Percentiles rank a stretch among this genome's conserved stretches.
These are phyloP conservation scores for Harpagifer antarcticus DNA, from an alignment of 2,797 vertebrate genomes.

Conservation along the genomic window DNA sequence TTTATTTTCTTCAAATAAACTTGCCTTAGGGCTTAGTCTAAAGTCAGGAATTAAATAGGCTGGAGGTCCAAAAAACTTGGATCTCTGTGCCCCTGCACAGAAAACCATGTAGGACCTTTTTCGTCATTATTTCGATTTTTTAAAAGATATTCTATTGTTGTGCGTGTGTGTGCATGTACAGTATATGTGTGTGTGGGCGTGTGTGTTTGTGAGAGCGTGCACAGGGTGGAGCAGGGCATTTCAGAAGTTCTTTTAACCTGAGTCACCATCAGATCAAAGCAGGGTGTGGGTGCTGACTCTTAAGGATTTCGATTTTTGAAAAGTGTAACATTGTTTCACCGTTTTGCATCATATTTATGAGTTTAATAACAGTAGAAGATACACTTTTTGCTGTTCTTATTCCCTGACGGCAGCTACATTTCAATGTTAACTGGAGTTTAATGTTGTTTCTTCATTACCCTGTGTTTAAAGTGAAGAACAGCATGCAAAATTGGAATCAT, in stretches of 20 bases:
- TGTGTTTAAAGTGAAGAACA: too few species aligned
- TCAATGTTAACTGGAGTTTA: background rate
- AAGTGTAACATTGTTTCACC: constrained; percentile 14
- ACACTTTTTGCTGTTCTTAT: background rate
- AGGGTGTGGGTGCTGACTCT: constrained; percentile 41
- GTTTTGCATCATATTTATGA: constrained; percentile 6
- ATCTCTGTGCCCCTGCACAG: background rate
- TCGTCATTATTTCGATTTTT: too few species aligned
- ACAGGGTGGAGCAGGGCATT: constrained; percentile 67
- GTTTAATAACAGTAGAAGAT: constrained; percentile 16
- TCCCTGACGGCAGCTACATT: background rate
- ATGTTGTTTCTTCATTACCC: too few species aligned
- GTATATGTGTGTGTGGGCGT: constrained; percentile 2
- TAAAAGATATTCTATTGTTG: too few species aligned
- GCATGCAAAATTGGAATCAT: too few species aligned
- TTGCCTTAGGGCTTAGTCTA: constrained; percentile 1
- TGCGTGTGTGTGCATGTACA: too few species aligned
- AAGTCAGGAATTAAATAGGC: background rate
- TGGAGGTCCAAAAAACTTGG: background rate
- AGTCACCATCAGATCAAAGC: constrained; percentile 71
- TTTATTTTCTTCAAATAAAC: constrained; percentile 22
- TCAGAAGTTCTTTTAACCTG: constrained; percentile 74
- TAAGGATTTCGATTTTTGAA: constrained; percentile 7
- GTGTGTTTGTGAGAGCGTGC: constrained; percentile 14
- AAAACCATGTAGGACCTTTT: too few species aligned